Base-by-base conservation (phyloP, 2,113 vertebrate species). In the Marmota flaviventris region DNA sequence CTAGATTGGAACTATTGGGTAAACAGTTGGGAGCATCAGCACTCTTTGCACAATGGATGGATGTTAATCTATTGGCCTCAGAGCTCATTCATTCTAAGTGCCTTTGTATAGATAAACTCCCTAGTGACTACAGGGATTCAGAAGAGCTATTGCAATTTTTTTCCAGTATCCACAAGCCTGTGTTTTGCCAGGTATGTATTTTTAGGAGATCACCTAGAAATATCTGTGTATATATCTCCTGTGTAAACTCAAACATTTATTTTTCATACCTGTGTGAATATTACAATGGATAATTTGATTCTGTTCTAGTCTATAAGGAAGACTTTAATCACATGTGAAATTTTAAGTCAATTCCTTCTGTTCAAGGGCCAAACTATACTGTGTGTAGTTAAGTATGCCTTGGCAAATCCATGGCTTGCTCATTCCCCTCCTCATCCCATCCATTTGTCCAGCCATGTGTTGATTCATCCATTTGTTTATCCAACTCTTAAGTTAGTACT, bases 1-100 rank as follows among this genome's bases (percentile, higher is more conserved):
- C 99, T 45, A 99, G 99, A 17, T 98, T 99, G 69, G 99, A 99
- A 93, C 99, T 99, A 4, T 98, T 99, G 97, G 99, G 99, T 45
- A 99, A 99, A 39, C 99, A 98, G 22, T 83, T 99, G 98, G 99
- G 99, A 0, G 98, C 99, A 39, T 99, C 98, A 63, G 99, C 98
- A 0, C 98, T 99, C 82, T 99, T 99, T 98, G 99, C 99, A 73
- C 99, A 99, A 97, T 99, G 99, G 99, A 99, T 99, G 98, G 99
- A 99, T 61, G 99, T 99, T 90, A 99, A 99, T 98, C 99, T 99
- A 85, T 98, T 99, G 97, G 99, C 99, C 16, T 98, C 99, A 91
- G 99, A 99, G 96, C 99, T 99, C 97, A 99, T 99, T 98, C 99
- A 99, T 98, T 99, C 99, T 45, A 99, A 99, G 98, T 99, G 99